A percentile compares a stretch with the other conserved stretches of the same genome.
These are phyloP conservation scores for Tuta absoluta DNA, from an alignment of 2,888 invertebrate genomes.

Conservation along the genomic window DNA sequence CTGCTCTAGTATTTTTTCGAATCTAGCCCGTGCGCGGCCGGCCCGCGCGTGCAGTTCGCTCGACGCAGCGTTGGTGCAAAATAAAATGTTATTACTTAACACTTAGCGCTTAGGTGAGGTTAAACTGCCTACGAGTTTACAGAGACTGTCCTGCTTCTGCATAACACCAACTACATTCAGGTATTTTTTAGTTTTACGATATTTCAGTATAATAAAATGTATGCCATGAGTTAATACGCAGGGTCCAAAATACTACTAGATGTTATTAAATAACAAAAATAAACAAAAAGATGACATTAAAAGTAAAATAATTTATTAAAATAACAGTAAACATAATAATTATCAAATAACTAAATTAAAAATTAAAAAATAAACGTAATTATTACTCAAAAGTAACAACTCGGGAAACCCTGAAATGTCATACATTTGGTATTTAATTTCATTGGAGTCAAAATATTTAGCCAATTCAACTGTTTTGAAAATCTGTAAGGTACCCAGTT, in stretches of 20 bases:
- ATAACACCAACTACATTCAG: no score
- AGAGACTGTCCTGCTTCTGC: not conserved
- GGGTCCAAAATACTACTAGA: not conserved
- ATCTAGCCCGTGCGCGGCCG: no score
- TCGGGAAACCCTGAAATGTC: conserved; percentile 36
- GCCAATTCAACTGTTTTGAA: conserved; percentile 18
- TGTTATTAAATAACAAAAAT: conserved; percentile 12
- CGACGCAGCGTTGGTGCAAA: no score
- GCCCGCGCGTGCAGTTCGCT: no score
- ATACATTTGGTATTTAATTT: conserved; percentile 23
- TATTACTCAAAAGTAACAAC: conserved; percentile 54
- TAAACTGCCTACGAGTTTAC: not conserved
- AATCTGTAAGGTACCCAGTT: conserved; percentile 11
- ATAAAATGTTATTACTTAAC: no score
- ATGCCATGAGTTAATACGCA: no score
- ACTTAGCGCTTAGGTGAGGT: no score
- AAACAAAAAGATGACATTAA: conserved; percentile 26
- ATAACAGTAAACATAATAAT: conserved; percentile 53
- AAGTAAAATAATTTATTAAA: conserved; percentile 61
- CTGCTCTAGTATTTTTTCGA: no score
- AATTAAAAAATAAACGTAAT: conserved; percentile 59
- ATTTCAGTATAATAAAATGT: no score
- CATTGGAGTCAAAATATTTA: conserved; percentile 18
- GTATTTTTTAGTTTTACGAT: no score
- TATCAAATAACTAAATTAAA: conserved; percentile 51